Evolutionary conservation across 2,797 vertebrate species (phyloP).

Genomic region (Kryptolebias ocellatus): DNA sequence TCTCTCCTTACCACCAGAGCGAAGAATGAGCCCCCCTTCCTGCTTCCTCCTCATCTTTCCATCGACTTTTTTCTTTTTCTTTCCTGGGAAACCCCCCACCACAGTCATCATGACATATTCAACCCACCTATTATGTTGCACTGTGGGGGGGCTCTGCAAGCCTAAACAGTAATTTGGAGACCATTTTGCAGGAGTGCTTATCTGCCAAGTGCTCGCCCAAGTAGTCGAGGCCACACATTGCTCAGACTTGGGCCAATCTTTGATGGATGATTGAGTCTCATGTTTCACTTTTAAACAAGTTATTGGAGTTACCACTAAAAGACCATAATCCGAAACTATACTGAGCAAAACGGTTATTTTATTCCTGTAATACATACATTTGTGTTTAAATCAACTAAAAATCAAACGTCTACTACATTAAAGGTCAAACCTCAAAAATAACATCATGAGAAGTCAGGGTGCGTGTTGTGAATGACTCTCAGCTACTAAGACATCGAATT

Average conservation of each 20-base stretch:
- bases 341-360: background rate
- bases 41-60: slow-evolving; percentile 64
- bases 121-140: slow-evolving; percentile 63
- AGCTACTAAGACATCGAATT: too few species aligned
- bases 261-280: slow-evolving; percentile 19
- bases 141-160: slow-evolving; percentile 54
- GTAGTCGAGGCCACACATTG: slow-evolving; percentile 38
- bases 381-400: background rate
- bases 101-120: slow-evolving; percentile 55
- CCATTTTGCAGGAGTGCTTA: slow-evolving; percentile 45
- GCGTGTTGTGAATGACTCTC: too few species aligned
- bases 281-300: slow-evolving; percentile 11
- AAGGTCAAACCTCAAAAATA: too few species aligned
- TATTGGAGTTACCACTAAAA: background rate
- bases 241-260: slow-evolving; percentile 8
- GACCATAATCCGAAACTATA: background rate
- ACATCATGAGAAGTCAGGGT: too few species aligned
- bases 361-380: too few species aligned
- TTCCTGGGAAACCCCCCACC: slow-evolving; percentile 66
- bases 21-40: slow-evolving; percentile 18
- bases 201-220: slow-evolving; percentile 53
- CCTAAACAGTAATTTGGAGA: slow-evolving; percentile 69
- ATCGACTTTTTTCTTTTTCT: slow-evolving; percentile 22
- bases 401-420: too few species aligned
- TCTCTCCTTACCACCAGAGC: slow-evolving; percentile 23